Evolutionary conservation across 2,888 invertebrate species (phyloP).

Genomic region (Osedax frankpressi): DNA sequence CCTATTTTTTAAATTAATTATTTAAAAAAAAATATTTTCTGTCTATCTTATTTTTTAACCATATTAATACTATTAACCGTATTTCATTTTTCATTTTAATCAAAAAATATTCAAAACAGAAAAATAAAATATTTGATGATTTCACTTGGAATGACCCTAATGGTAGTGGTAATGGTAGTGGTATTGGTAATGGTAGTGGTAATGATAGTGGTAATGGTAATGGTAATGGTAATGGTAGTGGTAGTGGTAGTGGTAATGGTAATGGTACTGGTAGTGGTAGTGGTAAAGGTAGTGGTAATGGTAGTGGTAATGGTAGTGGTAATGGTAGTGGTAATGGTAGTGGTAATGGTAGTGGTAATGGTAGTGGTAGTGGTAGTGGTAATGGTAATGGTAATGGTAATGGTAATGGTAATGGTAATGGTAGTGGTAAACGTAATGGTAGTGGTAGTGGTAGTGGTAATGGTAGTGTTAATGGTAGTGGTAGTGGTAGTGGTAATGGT

Average conservation of each 20-base stretch:
- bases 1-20: too few relatives aligned
- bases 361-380: not conserved
- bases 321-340: conserved; percentile 8
- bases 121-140: too few relatives aligned
- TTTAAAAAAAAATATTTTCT: too few relatives aligned
- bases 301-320: conserved; percentile 17
- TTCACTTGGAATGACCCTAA: too few relatives aligned
- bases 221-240: conserved; percentile 13
- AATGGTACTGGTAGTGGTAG: conserved; percentile 17
- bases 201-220: not conserved
- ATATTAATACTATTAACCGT: too few relatives aligned
- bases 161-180: conserved; percentile 14
- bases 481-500: not conserved
- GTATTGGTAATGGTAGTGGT: conserved; percentile 7
- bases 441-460: conserved; percentile 12
- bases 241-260: conserved; percentile 17
- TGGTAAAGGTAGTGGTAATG: conserved; percentile 15
- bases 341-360: not conserved
- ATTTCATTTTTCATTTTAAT: too few relatives aligned
- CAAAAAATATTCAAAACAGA: too few relatives aligned
- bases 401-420: conserved; percentile 15
- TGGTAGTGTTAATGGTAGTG: conserved; percentile 7
- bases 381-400: conserved; percentile 14
- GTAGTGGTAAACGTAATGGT: conserved; percentile 15
- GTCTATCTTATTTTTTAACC: too few relatives aligned